phyloP scores from a whole-genome alignment of 2,797 vertebrate genomes.

The Microtus obscurus region DNA sequence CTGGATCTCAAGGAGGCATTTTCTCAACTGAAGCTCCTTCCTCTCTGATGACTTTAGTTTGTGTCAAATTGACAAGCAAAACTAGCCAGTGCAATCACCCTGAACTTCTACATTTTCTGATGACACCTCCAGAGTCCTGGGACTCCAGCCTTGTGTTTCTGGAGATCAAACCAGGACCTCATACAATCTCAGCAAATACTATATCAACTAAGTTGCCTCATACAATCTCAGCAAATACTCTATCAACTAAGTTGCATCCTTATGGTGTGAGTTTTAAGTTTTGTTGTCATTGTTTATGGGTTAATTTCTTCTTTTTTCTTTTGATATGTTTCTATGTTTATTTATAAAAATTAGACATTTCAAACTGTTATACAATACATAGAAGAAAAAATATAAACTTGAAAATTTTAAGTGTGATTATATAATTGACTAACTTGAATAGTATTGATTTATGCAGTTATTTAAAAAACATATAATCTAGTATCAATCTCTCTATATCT shows the following conservation, averaged over 20 bases:
- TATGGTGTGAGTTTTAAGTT: background rate
- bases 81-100: background rate
- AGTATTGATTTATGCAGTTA: background rate
- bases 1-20: background rate
- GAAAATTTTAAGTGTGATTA: background rate
- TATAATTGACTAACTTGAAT: background rate
- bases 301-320: background rate
- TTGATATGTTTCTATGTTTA: background rate
- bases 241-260: background rate
- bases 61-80: background rate
- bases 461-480: conserved; percentile 31
- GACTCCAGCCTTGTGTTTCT: background rate
- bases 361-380: background rate
- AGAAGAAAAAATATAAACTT: background rate
- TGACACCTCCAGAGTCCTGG: too few relatives aligned
- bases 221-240: background rate
- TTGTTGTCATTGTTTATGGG: background rate
- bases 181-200: background rate
- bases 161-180: background rate
- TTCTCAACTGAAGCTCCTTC: background rate
- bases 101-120: background rate
- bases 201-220: background rate
- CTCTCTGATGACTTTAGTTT: background rate
- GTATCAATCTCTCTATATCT: background rate
- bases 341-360: background rate